phyloP scores from a whole-genome alignment of 2,888 invertebrate species.

The Phlogophora meticulosa region DNA sequence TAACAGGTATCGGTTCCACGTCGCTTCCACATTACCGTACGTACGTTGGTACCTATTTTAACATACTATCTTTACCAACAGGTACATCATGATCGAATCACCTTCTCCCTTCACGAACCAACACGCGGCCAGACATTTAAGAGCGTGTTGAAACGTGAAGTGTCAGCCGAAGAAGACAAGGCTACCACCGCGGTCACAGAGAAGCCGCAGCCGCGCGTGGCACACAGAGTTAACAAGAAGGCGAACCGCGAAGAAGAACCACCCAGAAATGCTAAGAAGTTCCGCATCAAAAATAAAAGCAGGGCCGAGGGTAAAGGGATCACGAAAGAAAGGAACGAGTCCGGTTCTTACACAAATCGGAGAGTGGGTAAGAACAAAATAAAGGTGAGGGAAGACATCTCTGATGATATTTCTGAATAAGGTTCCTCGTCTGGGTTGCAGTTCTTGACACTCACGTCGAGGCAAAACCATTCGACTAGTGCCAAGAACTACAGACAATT shows the following conservation, averaged over 20 bases:
- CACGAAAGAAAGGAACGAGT: conserved; percentile 81
- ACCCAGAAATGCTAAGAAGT: conserved; percentile 69
- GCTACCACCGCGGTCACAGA: conserved; percentile 61
- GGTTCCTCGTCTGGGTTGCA: not conserved
- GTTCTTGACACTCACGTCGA: conserved; percentile 61
- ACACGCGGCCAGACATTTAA: conserved; percentile 87
- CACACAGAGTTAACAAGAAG: conserved; percentile 72
- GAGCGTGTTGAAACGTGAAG: conserved; percentile 84
- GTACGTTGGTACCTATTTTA: not conserved
- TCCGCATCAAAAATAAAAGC: conserved; percentile 69
- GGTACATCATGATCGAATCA: conserved; percentile 88
- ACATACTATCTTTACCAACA: conserved; percentile 67
- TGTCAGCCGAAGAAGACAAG: conserved; percentile 71
- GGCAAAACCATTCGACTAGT: conserved; percentile 53
- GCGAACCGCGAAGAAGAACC: conserved; percentile 66
- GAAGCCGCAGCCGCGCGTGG: conserved; percentile 45
- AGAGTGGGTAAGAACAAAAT: conserved; percentile 80
- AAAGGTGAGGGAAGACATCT: conserved; percentile 83
- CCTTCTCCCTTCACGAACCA: conserved; percentile 87
- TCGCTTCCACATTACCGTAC: too few relatives aligned
- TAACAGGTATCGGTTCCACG: not conserved
- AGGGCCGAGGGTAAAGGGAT: conserved; percentile 82
- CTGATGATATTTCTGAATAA: conserved; percentile 84
- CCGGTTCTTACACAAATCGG: conserved; percentile 72
- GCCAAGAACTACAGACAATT: conserved; percentile 55